phyloP scores from a whole-genome alignment of 2,797 vertebrate species.

The Chelidonichthys spinosus region DNA sequence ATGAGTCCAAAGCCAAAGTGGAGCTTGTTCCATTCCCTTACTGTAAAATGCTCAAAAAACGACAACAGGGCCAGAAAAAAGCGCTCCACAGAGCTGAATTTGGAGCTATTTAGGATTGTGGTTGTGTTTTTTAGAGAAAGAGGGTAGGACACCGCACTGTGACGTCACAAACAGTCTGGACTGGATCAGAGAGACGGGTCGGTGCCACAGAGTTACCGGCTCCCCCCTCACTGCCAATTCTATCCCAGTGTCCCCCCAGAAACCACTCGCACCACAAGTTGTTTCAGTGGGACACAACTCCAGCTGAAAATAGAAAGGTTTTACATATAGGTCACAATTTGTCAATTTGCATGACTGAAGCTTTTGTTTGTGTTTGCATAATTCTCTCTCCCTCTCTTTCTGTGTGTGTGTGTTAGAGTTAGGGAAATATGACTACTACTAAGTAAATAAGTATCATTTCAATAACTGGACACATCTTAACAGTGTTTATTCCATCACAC shows the following conservation, averaged over 20 bases:
- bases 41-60: slow-evolving; percentile 69
- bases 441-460: slow-evolving; percentile 23
- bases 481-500: slow-evolving; percentile 26
- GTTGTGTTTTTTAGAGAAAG: slow-evolving; percentile 75
- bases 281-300: slow-evolving; percentile 69
- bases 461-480: slow-evolving; percentile 17
- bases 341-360: slow-evolving; percentile 58
- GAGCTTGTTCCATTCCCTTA: slow-evolving; percentile 71
- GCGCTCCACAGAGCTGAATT: slow-evolving; percentile 66
- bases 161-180: slow-evolving; percentile 82
- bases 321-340: slow-evolving; percentile 71
- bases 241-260: slow-evolving; percentile 58
- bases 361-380: slow-evolving; percentile 42
- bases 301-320: slow-evolving; percentile 73
- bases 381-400: no score
- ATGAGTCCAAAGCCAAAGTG: slow-evolving; percentile 55
- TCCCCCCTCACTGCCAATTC: slow-evolving; percentile 57
- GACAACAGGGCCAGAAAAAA: slow-evolving; percentile 63
- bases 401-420: neutral
- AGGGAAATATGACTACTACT: neutral
- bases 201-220: slow-evolving; percentile 63
- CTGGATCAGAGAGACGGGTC: slow-evolving; percentile 76
- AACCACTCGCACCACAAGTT: slow-evolving; percentile 74
- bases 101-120: slow-evolving; percentile 79
- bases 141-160: slow-evolving; percentile 72